A percentile compares a stretch with the other conserved stretches of the same genome.
Evolutionary conservation across 1,140 invertebrate species (phyloP).

Genomic region (Drosophila pseudoobscura): DNA sequence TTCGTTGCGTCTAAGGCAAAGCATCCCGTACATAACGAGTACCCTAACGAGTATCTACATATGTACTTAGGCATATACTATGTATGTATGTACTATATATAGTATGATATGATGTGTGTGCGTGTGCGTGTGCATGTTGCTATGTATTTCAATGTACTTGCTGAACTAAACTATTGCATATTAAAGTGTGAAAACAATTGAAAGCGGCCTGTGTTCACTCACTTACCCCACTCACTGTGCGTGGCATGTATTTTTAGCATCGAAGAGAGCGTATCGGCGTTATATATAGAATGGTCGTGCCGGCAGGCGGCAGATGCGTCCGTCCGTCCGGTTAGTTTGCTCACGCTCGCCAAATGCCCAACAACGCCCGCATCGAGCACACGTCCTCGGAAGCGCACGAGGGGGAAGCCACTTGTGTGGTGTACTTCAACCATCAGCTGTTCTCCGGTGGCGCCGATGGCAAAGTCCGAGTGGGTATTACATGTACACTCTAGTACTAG

Average conservation of each 20-base stretch:
- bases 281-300: constrained; percentile 12
- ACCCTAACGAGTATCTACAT: no score
- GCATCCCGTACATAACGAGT: constrained; percentile 20
- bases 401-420: constrained; percentile 73
- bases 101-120: constrained; percentile 20
- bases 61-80: constrained; percentile 17
- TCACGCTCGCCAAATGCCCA: constrained; percentile 44
- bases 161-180: constrained; percentile 67
- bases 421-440: constrained; percentile 63
- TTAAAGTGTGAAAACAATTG: constrained; percentile 57
- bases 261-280: constrained; percentile 22
- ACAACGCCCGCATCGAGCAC: constrained; percentile 61
- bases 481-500: background rate
- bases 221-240: background rate
- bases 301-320: background rate
- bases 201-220: background rate
- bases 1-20: constrained; percentile 24
- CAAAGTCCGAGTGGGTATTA: constrained; percentile 78
- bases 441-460: constrained; percentile 83
- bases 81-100: constrained; percentile 14
- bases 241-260: constrained; percentile 22
- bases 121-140: constrained; percentile 29
- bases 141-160: constrained; percentile 70
- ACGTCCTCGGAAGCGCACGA: constrained; percentile 72
- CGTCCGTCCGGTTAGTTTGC: constrained; percentile 20